phyloP scores from a whole-genome alignment of 2,113 vertebrate species.

The Nipponia nippon region DNA sequence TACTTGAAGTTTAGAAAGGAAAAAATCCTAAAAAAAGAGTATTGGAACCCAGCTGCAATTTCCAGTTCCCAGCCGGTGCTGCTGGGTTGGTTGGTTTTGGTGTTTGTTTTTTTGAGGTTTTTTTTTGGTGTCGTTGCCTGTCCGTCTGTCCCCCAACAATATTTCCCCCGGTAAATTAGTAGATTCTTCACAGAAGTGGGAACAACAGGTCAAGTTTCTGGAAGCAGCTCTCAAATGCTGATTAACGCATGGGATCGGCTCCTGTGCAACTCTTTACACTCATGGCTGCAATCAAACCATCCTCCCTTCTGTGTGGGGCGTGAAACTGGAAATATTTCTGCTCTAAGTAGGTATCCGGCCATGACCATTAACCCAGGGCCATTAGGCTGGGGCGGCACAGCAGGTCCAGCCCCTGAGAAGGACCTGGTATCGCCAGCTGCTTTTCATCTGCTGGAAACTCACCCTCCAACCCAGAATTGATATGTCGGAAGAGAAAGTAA shows the following conservation, averaged over 20 bases:
- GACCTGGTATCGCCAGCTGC: slow-evolving; percentile 3
- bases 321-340: slow-evolving; percentile 33
- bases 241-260: slow-evolving; percentile 17
- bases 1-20: background rate
- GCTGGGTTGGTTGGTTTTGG: background rate
- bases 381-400: background rate
- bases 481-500: slow-evolving; percentile 55
- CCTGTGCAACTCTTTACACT: slow-evolving; percentile 11
- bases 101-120: background rate
- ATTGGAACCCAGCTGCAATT: background rate
- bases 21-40: background rate
- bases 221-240: slow-evolving; percentile 23
- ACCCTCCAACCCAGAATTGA: slow-evolving; percentile 40
- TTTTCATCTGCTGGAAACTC: slow-evolving; percentile 31
- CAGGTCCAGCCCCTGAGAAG: background rate
- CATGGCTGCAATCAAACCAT: slow-evolving; percentile 34
- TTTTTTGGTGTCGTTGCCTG: background rate
- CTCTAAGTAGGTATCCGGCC: background rate
- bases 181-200: background rate
- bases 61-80: background rate
- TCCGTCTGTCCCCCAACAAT: background rate
- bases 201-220: slow-evolving; percentile 13
- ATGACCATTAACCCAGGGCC: slow-evolving; percentile 13
- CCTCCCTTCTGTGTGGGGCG: slow-evolving; percentile 18
- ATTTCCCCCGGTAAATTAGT: background rate